phyloP scores from a whole-genome alignment of 2,888 invertebrate genomes.

The Desoria tigrina region DNA sequence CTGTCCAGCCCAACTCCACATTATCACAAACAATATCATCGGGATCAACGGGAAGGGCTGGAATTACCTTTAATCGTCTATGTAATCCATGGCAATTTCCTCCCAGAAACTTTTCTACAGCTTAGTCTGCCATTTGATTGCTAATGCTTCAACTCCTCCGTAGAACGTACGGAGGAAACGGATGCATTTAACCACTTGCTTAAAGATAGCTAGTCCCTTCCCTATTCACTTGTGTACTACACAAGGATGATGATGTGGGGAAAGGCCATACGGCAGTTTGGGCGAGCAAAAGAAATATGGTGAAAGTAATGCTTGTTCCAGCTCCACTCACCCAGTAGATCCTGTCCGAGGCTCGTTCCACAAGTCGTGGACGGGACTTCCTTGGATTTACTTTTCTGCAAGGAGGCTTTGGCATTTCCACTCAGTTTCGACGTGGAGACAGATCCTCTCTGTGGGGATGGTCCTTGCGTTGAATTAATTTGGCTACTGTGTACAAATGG shows the following conservation, averaged over 20 bases:
- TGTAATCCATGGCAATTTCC: slow-evolving; percentile 18
- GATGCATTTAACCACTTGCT: background rate
- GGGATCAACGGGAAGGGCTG: background rate
- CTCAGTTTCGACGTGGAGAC: slow-evolving; percentile 21
- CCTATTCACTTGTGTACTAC: background rate
- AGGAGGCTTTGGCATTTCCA: slow-evolving; percentile 39
- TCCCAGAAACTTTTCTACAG: slow-evolving; percentile 4
- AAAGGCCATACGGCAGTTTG: slow-evolving; percentile 5
- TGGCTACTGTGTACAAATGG: slow-evolving; percentile 34
- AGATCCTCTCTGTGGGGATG: slow-evolving; percentile 18
- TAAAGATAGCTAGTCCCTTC: background rate
- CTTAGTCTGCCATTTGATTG: slow-evolving; percentile 1
- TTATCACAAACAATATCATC: slow-evolving; percentile 1
- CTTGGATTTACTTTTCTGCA: slow-evolving; percentile 49
- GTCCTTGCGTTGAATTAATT: slow-evolving; percentile 22
- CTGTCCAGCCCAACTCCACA: too few species aligned
- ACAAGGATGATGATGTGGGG: background rate
- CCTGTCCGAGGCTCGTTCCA: slow-evolving; percentile 40
- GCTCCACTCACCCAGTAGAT: slow-evolving; percentile 46
- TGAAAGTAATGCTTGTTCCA: background rate
- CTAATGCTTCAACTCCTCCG: too few species aligned
- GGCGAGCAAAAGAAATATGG: background rate
- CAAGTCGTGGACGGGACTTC: slow-evolving; percentile 41
- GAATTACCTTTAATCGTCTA: slow-evolving; percentile 22
- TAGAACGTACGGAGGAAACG: too few species aligned